A percentile compares a stretch with the other conserved stretches of the same genome.
These are phyloP conservation scores for Galeopterus variegatus DNA, from an alignment of 2,113 vertebrate genomes.

Conservation along the genomic window DNA sequence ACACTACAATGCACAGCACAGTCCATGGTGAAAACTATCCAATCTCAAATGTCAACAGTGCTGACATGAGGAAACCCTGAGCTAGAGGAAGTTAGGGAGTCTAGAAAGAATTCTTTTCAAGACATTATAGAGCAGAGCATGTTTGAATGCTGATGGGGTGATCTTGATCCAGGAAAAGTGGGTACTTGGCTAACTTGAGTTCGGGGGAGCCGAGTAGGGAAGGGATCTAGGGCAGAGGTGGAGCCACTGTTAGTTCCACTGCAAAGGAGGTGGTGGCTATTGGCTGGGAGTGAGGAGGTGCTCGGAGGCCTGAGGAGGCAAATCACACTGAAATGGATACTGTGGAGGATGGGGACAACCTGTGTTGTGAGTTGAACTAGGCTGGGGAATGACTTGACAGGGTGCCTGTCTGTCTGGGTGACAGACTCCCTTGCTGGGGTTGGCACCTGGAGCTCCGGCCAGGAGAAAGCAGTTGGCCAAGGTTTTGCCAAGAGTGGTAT, in stretches of 20 bases:
- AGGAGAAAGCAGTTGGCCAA: not conserved
- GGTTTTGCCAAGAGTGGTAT: not conserved
- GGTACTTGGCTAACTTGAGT: not conserved
- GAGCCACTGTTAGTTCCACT: not conserved
- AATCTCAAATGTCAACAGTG: not conserved
- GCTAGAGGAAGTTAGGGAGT: not conserved
- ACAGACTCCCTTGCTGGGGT: not conserved
- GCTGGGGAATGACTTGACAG: not conserved
- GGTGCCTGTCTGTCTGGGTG: no score
- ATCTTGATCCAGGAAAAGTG: not conserved
- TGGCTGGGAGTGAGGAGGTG: no score
- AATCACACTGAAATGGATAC: not conserved
- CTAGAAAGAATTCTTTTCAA: not conserved
- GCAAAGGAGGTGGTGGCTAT: not conserved
- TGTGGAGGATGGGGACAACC: rapidly evolving
- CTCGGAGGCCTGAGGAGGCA: not conserved
- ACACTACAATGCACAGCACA: rapidly evolving
- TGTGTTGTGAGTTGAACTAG: not conserved
- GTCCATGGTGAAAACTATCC: not conserved
- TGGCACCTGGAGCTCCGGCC: not conserved
- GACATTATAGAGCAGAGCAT: not conserved
- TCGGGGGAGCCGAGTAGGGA: not conserved
- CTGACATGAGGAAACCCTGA: not conserved
- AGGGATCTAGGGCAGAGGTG: not conserved
- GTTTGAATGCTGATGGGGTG: not conserved